phyloP scores from a whole-genome alignment of 2,113 vertebrate species.

The Psilopsiagon aurifrons region DNA sequence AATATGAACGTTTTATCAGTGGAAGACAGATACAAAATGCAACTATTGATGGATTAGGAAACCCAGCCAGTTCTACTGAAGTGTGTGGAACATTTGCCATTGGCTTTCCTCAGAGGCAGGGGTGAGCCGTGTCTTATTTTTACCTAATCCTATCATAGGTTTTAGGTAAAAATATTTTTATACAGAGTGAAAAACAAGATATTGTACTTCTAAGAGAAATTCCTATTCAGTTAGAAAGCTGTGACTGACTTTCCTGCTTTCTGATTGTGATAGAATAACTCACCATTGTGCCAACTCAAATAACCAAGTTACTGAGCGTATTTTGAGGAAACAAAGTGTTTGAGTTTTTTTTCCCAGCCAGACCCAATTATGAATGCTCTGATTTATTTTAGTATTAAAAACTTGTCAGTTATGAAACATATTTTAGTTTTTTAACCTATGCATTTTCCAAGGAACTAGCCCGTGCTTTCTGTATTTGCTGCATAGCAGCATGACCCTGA shows the following conservation, averaged over 20 bases:
- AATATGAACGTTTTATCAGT: constrained; percentile 32
- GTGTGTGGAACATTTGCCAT: constrained; percentile 6
- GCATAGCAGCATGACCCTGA: background rate
- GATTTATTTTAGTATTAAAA: constrained; percentile 1
- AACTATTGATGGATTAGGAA: constrained; percentile 36
- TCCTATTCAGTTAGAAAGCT: background rate
- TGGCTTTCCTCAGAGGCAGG: background rate
- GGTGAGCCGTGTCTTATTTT: background rate
- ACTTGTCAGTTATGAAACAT: background rate
- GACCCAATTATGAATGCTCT: background rate
- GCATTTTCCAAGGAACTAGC: background rate
- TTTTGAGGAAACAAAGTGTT: background rate
- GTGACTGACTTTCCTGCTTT: background rate
- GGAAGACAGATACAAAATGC: constrained; percentile 40
- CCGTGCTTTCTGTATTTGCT: background rate
- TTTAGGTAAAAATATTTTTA: background rate
- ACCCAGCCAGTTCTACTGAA: background rate
- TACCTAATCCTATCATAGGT: constrained; percentile 8
- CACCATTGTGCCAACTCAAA: background rate
- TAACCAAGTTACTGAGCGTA: background rate
- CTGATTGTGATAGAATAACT: background rate
- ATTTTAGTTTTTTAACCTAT: background rate
- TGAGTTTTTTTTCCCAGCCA: background rate
- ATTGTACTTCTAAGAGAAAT: background rate
- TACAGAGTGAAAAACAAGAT: background rate